Percentiles rank a stretch among this genome's conserved stretches.
These are phyloP conservation scores for Mycetomoellerius zeteki DNA, from an alignment of 1,140 invertebrate species.

Conservation along the genomic window DNA sequence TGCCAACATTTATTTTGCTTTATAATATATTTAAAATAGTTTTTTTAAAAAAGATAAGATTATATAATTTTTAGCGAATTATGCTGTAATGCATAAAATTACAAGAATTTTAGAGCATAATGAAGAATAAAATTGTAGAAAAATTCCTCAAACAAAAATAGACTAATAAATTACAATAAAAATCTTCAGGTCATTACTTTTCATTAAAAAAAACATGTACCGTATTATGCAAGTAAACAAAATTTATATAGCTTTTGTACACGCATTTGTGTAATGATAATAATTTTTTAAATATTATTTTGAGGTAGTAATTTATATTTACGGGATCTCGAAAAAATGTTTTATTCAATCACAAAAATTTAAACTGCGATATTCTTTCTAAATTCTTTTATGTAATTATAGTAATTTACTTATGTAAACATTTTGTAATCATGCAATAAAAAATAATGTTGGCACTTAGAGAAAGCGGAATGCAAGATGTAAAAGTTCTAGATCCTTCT, in stretches of 20 bases:
- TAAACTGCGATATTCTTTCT: conserved; percentile 22
- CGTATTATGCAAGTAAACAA: conserved; percentile 29
- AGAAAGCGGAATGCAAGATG: conserved; percentile 72
- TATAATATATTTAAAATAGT: conserved; percentile 20
- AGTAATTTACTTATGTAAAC: conserved; percentile 64
- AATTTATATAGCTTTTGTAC: conserved; percentile 5
- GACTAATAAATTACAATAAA: not conserved
- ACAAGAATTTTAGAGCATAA: not conserved
- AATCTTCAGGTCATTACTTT: not conserved
- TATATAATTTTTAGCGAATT: not conserved
- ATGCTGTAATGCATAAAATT: conserved; percentile 26
- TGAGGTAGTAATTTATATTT: conserved; percentile 27
- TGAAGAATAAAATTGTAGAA: conserved; percentile 13
- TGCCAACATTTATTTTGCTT: conserved; percentile 37
- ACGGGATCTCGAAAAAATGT: conserved; percentile 40
- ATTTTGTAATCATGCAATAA: conserved; percentile 74
- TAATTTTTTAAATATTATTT: conserved; percentile 5
- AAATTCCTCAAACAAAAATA: conserved; percentile 13
- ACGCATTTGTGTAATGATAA: not conserved
- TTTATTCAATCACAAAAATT: conserved; percentile 28
- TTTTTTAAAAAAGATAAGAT: conserved; percentile 28
- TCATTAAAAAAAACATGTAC: conserved; percentile 2
- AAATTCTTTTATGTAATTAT: conserved; percentile 4
- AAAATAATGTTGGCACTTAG: conserved; percentile 61
- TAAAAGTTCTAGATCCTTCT: conserved; percentile 59